phyloP scores from a whole-genome alignment of 2,113 vertebrate genomes.

The Galbula dea region DNA sequence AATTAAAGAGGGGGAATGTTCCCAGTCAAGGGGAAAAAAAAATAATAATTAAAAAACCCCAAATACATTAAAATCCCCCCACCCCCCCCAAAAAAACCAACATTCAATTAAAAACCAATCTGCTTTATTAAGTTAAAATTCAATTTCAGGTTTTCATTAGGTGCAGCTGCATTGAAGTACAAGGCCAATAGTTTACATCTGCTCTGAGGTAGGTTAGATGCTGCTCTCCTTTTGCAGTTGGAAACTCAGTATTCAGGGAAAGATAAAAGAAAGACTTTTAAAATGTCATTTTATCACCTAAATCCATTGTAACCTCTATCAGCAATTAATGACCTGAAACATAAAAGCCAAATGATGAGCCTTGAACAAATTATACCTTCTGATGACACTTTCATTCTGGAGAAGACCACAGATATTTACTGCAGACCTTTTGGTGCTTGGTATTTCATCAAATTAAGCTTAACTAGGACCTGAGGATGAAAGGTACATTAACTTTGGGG shows the following conservation, averaged over 20 bases:
- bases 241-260: background rate
- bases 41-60: background rate
- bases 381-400: background rate
- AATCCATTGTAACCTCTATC: background rate
- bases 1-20: constrained; percentile 49
- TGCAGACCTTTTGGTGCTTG: background rate
- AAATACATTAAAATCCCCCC: no score
- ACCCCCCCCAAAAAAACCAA: background rate
- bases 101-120: constrained; percentile 57
- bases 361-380: background rate
- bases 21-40: background rate
- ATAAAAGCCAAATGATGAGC: background rate
- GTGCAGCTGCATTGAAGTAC: background rate
- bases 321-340: constrained; percentile 6
- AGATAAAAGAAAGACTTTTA: background rate
- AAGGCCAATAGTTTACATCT: background rate
- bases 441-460: background rate
- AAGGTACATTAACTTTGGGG: background rate
- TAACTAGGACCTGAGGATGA: background rate
- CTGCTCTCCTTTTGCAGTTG: background rate
- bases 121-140: constrained; percentile 47
- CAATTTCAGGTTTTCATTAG: constrained; percentile 6
- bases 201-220: background rate
- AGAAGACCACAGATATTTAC: background rate
- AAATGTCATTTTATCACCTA: background rate